Percentiles rank a stretch among this genome's conserved stretches.
phyloP scores from a whole-genome alignment of 2,797 vertebrate species.

The Hozukius guyotensis region DNA sequence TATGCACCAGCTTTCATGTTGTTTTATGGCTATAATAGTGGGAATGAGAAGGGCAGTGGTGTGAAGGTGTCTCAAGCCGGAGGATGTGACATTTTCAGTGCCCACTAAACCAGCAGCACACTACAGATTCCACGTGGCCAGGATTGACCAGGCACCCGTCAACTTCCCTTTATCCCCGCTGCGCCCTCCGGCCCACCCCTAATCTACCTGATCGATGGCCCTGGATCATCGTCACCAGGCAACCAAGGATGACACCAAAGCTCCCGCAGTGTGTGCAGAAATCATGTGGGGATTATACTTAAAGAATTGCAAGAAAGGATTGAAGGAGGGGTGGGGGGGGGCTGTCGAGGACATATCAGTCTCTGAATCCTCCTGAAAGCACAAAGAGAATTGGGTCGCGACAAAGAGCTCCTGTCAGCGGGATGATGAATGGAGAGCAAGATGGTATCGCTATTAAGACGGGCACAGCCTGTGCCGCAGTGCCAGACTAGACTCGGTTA shows the following conservation, averaged over 20 bases:
- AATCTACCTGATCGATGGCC: constrained; percentile 76
- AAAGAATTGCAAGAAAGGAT: background rate
- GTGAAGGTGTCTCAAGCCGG: background rate
- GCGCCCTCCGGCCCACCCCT: constrained; percentile 47
- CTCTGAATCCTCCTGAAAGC: background rate
- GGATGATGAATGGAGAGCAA: constrained; percentile 46
- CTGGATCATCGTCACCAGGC: constrained; percentile 74
- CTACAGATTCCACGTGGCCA: constrained; percentile 13
- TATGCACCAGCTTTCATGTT: background rate
- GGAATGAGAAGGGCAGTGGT: background rate
- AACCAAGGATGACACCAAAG: constrained; percentile 72
- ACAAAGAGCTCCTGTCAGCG: constrained; percentile 32
- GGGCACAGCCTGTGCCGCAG: constrained; percentile 21
- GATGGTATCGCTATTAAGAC: constrained; percentile 29
- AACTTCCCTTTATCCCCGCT: constrained; percentile 62
- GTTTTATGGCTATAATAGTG: background rate
- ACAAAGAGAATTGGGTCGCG: background rate
- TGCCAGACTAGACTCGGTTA: background rate
- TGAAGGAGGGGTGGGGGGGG: background rate
- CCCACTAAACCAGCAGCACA: constrained; percentile 23
- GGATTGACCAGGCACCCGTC: constrained; percentile 56
- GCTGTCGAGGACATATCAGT: background rate
- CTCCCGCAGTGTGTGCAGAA: constrained; percentile 32
- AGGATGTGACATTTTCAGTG: constrained; percentile 62
- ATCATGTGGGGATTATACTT: constrained; percentile 22